These are phyloP conservation scores for Bombus fervidus DNA, from an alignment of 1,140 invertebrate genomes.

Conservation along the genomic window DNA sequence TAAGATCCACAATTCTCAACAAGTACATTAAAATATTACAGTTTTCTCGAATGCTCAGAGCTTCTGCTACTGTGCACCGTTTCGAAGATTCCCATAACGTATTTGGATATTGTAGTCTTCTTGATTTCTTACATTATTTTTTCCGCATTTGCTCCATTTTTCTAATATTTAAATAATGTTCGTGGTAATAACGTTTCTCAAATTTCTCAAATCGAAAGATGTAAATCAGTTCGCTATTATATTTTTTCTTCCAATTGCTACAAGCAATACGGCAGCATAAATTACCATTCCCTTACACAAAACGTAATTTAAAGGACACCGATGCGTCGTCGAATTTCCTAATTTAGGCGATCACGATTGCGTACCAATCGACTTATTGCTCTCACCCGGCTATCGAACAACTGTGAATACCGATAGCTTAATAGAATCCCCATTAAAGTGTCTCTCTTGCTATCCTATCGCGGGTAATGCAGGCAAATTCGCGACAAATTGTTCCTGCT, in stretches of 20 bases:
- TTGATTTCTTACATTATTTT: neutral
- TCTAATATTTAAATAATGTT: too few species aligned
- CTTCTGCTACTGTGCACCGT: neutral
- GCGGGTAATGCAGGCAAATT: neutral
- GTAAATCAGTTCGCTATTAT: too few species aligned
- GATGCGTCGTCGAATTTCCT: neutral
- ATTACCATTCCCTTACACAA: neutral
- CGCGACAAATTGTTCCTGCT: constrained; percentile 27
- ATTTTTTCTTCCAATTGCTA: neutral
- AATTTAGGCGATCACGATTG: neutral
- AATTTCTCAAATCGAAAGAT: neutral
- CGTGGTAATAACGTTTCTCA: neutral
- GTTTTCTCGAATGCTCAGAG: neutral
- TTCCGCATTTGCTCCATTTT: too few species aligned
- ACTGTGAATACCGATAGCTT: neutral
- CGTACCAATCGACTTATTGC: neutral
- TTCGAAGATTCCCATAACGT: accelerated
- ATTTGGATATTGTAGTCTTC: too few species aligned
- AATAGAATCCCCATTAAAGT: constrained; percentile 23
- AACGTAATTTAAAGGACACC: neutral
- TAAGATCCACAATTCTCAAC: too few species aligned
- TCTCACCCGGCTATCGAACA: neutral
- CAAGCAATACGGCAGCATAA: neutral
- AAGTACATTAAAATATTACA: neutral
- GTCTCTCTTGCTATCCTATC: neutral